phyloP scores from a whole-genome alignment of 2,888 invertebrate genomes.

The Perizoma flavofasciatum region DNA sequence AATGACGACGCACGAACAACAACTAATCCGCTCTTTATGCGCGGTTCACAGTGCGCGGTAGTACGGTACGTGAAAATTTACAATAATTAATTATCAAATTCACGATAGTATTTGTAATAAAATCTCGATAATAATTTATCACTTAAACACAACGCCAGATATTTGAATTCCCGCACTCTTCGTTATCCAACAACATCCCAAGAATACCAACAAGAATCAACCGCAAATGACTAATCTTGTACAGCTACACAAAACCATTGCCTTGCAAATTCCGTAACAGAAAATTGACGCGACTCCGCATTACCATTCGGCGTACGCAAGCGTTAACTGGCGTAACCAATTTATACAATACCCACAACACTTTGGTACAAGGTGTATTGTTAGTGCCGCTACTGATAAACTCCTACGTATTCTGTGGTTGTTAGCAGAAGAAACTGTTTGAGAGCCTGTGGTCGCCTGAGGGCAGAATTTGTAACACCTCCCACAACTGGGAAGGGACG shows the following conservation, averaged over 20 bases:
- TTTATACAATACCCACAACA: conserved; percentile 58
- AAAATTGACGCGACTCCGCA: conserved; percentile 49
- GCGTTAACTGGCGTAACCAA: conserved; percentile 58
- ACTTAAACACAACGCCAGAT: too few species aligned
- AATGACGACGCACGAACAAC: too few species aligned
- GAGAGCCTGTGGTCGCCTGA: conserved; percentile 41
- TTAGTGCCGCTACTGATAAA: conserved; percentile 43
- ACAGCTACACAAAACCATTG: conserved; percentile 48
- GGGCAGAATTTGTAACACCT: conserved; percentile 68
- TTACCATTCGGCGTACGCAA: conserved; percentile 60
- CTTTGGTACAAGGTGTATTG: conserved; percentile 54
- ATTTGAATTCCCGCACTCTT: neutral
- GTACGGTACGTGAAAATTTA: too few species aligned
- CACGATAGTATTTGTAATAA: too few species aligned
- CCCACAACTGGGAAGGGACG: conserved; percentile 53
- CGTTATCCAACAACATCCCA: conserved; percentile 11
- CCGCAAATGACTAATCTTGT: conserved; percentile 47
- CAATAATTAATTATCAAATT: too few species aligned
- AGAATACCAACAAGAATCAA: conserved; percentile 40
- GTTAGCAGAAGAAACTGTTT: conserved; percentile 7
- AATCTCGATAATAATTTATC: too few species aligned
- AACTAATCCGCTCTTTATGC: too few species aligned
- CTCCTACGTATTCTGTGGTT: conserved; percentile 6
- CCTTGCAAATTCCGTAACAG: conserved; percentile 49
- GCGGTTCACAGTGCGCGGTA: too few species aligned